Percentiles rank a stretch among this genome's conserved stretches.
Evolutionary conservation across 1,140 invertebrate species (phyloP).

Genomic region (Ptiloglossa arizonensis): DNA sequence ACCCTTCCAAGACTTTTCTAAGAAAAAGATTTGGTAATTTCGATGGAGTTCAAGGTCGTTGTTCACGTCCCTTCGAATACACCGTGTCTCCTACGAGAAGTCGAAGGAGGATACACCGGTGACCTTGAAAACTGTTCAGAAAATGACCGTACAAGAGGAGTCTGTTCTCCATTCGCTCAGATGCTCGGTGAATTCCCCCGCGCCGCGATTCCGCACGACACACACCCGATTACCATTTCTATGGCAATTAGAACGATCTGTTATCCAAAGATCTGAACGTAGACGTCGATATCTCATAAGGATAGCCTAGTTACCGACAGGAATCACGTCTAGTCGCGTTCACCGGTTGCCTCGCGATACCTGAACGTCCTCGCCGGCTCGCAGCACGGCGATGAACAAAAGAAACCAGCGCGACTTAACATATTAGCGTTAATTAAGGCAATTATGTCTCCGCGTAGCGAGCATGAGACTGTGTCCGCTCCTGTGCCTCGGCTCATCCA

Average conservation of each 20-base stretch:
- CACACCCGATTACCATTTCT: conserved; percentile 1
- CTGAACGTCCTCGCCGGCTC: conserved; percentile 31
- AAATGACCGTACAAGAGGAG: too few species aligned
- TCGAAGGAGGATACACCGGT: too few species aligned
- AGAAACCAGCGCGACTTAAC: conserved; percentile 80
- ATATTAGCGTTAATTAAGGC: conserved; percentile 82
- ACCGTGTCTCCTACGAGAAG: too few species aligned
- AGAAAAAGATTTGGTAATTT: too few species aligned
- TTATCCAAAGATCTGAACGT: conserved; percentile 19
- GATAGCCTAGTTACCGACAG: conserved; percentile 42
- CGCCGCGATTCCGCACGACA: conserved; percentile 7
- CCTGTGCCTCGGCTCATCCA: conserved; percentile 75
- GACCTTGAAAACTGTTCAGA: too few species aligned
- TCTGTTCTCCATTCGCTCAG: too few species aligned
- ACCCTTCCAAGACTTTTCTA: too few species aligned
- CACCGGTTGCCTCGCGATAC: conserved; percentile 51
- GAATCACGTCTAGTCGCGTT: conserved; percentile 38
- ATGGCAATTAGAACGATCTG: conserved; percentile 12
- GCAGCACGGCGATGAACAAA: conserved; percentile 68
- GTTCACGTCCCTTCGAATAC: too few species aligned
- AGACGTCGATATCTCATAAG: conserved; percentile 43
- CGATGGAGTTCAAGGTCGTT: too few species aligned
- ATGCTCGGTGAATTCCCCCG: not conserved
- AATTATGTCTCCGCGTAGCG: conserved; percentile 80
- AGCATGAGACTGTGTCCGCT: conserved; percentile 80